A percentile compares a stretch with the other conserved stretches of the same genome.
Evolutionary conservation across 2,797 vertebrate species (phyloP).

Genomic region (Pelochelys cantorii): DNA sequence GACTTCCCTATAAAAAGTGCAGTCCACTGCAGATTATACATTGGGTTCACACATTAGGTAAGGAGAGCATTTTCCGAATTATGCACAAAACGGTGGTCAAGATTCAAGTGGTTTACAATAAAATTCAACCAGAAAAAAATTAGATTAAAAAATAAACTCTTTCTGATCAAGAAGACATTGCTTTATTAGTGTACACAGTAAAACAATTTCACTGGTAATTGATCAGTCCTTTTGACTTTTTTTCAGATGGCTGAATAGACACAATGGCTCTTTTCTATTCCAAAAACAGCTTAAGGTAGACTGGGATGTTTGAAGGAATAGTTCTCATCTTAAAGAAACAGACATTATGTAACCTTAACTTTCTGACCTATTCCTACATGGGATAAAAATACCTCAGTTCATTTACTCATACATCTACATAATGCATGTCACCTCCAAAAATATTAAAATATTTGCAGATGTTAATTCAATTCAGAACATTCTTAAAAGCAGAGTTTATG

Average conservation of each 20-base stretch:
- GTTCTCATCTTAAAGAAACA: neutral
- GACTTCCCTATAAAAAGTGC: neutral
- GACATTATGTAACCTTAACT: neutral
- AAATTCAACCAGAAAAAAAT: neutral
- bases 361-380: neutral
- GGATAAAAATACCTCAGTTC: neutral
- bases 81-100: neutral
- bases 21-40: neutral
- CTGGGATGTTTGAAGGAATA: neutral
- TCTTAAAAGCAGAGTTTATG: neutral
- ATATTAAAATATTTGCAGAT: neutral
- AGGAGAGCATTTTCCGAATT: neutral
- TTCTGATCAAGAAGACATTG: neutral
- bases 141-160: neutral
- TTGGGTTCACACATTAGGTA: neutral
- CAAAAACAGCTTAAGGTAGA: neutral
- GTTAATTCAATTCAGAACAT: neutral
- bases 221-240: neutral
- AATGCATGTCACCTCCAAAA: no score
- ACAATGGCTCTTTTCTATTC: neutral
- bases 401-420: neutral
- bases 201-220: neutral
- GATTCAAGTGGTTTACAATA: neutral
- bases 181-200: neutral
- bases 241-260: neutral